These are phyloP conservation scores for Flexamia atlantica DNA, from an alignment of 2,888 invertebrate genomes.

Conservation along the genomic window DNA sequence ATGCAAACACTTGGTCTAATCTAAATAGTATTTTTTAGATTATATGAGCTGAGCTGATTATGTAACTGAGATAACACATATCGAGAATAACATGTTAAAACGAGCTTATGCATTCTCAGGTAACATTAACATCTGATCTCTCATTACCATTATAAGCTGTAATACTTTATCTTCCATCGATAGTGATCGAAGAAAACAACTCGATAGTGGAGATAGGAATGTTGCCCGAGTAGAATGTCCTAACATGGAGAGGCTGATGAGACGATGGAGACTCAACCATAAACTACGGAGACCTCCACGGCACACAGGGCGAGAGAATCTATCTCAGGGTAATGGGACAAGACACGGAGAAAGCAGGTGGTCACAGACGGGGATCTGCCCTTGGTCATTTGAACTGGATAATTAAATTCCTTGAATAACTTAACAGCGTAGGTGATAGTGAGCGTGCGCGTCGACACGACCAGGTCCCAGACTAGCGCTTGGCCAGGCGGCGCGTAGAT, in stretches of 20 bases:
- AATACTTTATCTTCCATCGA: slow-evolving; percentile 1
- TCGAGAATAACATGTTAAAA: no score
- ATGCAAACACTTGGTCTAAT: no score
- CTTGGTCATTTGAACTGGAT: slow-evolving; percentile 27
- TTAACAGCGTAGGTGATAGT: slow-evolving; percentile 16
- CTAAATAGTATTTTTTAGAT: no score
- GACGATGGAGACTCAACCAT: neutral
- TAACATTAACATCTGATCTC: neutral
- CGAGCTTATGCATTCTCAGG: no score
- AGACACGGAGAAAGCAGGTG: slow-evolving; percentile 16
- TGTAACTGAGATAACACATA: no score
- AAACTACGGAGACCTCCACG: slow-evolving; percentile 9
- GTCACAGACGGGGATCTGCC: neutral
- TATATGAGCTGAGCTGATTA: no score
- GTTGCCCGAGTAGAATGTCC: neutral
- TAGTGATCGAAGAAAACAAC: slow-evolving; percentile 2
- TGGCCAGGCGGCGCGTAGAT: no score
- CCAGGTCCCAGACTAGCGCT: neutral
- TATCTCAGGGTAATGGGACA: neutral
- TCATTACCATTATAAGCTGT: neutral
- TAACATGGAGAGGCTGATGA: slow-evolving; percentile 11
- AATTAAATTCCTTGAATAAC: slow-evolving; percentile 36
- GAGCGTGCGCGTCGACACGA: neutral
- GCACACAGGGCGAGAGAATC: neutral
- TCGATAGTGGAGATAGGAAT: neutral